Conservation (phyloP, 2,113 vertebrate species). For the Seriola dumerili region DNA sequence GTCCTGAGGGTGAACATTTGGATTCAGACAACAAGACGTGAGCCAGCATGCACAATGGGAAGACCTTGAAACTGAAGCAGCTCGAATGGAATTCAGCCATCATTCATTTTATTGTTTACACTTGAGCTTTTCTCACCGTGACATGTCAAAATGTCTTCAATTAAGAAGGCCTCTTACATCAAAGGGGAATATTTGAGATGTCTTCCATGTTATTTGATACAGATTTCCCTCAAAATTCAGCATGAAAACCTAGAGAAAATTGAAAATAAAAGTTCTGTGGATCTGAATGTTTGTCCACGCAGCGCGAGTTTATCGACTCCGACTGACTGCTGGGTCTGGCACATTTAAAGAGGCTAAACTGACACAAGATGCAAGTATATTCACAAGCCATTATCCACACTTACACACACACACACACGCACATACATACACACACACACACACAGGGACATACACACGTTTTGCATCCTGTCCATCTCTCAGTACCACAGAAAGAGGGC, state of each 20-base stretch:
- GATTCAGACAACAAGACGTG: not conserved
- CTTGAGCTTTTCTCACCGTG: too few species aligned
- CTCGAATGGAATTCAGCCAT: not conserved
- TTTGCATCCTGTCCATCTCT: conserved; percentile 67
- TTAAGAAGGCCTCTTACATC: not conserved
- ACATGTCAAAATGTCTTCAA: not conserved
- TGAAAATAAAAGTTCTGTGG: conserved; percentile 2
- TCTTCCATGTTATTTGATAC: not conserved
- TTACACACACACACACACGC: not conserved
- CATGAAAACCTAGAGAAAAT: not conserved
- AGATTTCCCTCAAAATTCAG: not conserved
- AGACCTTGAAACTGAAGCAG: not conserved
- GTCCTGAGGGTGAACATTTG: not conserved
- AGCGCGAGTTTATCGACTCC: conserved; percentile 7
- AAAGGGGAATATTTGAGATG: not conserved
- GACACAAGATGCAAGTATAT: conserved; percentile 35
- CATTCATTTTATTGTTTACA: not conserved
- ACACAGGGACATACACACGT: not conserved
- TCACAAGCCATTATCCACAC: conserved; percentile 39
- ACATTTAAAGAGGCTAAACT: conserved; percentile 44
- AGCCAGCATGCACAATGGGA: not conserved
- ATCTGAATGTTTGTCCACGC: conserved; percentile 3
- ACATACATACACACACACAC: conserved; percentile 3
- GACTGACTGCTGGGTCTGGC: conserved; percentile 24
- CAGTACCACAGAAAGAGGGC: conserved; percentile 53